Percentiles rank a stretch among this genome's conserved stretches.
These are phyloP conservation scores for Pedetes capensis DNA, from an alignment of 2,113 vertebrate species.

Conservation along the genomic window DNA sequence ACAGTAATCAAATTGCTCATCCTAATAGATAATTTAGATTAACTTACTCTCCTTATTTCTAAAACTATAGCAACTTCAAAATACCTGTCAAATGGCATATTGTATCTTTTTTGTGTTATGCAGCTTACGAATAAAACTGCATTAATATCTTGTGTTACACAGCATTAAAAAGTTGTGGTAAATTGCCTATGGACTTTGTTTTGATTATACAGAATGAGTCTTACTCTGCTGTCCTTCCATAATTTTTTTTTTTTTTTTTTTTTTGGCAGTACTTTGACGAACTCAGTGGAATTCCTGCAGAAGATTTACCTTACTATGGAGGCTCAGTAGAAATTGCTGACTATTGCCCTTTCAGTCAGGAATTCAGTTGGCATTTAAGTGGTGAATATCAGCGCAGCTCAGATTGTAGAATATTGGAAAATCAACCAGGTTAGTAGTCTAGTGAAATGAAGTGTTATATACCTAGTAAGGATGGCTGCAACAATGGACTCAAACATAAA, in stretches of 20 bases:
- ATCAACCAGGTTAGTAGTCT: slow-evolving; percentile 91
- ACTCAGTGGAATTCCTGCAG: slow-evolving; percentile 86
- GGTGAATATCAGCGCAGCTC: slow-evolving; percentile 97
- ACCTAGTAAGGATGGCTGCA: background rate
- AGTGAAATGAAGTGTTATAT: background rate
- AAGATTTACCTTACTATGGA: slow-evolving; percentile 91
- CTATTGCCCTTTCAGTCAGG: slow-evolving; percentile 97
- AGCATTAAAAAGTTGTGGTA: background rate
- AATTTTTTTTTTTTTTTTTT: background rate
- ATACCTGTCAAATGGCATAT: background rate
- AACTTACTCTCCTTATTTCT: slow-evolving; percentile 32
- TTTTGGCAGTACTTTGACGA: slow-evolving; percentile 92
- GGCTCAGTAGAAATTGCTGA: slow-evolving; percentile 98
- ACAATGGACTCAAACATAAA: too few species aligned
- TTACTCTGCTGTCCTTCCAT: background rate
- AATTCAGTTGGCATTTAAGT: slow-evolving; percentile 97
- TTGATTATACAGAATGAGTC: background rate
- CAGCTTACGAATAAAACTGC: background rate
- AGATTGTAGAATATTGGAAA: slow-evolving; percentile 92
- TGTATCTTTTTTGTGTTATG: background rate
- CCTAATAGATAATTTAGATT: background rate
- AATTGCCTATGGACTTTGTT: background rate
- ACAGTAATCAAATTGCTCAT: slow-evolving; percentile 29
- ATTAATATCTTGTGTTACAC: background rate
- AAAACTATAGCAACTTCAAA: background rate